A percentile compares a stretch with the other conserved stretches of the same genome.
These are phyloP conservation scores for Cacoxenus indagator DNA, from an alignment of 2,888 invertebrate species.

Conservation along the genomic window DNA sequence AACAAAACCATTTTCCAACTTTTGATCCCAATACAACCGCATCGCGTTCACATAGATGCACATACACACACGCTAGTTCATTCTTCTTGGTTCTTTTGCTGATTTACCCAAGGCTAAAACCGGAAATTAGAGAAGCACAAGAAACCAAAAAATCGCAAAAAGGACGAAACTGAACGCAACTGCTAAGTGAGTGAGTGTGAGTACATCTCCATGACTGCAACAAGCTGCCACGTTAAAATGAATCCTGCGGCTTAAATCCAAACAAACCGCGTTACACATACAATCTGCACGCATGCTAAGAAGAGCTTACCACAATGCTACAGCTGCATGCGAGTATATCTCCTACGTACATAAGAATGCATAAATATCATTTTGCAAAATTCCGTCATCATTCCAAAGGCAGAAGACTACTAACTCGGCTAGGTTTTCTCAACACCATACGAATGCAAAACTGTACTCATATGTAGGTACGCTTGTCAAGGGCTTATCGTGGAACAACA, in stretches of 20 bases:
- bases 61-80: slow-evolving; percentile 23
- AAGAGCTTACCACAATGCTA: neutral
- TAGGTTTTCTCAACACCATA: too few relatives aligned
- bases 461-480: too few relatives aligned
- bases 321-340: too few relatives aligned
- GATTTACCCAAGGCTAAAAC: slow-evolving; percentile 44
- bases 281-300: neutral
- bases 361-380: neutral
- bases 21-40: slow-evolving; percentile 42
- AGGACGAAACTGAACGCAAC: slow-evolving; percentile 39
- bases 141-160: slow-evolving; percentile 48
- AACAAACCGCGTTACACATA: slow-evolving; percentile 50
- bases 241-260: slow-evolving; percentile 57
- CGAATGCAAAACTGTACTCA: too few relatives aligned
- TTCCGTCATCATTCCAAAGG: neutral
- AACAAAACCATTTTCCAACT: slow-evolving; percentile 31
- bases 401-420: too few relatives aligned
- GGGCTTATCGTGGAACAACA: too few relatives aligned
- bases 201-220: slow-evolving; percentile 33
- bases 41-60: slow-evolving; percentile 12
- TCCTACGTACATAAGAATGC: too few relatives aligned
- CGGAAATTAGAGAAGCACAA: slow-evolving; percentile 62
- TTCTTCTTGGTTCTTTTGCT: slow-evolving; percentile 23
- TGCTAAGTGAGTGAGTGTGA: slow-evolving; percentile 26
- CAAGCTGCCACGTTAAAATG: slow-evolving; percentile 60